Evolutionary conservation across 2,113 vertebrate species (phyloP).

Genomic region (Aegotheles bennettii): DNA sequence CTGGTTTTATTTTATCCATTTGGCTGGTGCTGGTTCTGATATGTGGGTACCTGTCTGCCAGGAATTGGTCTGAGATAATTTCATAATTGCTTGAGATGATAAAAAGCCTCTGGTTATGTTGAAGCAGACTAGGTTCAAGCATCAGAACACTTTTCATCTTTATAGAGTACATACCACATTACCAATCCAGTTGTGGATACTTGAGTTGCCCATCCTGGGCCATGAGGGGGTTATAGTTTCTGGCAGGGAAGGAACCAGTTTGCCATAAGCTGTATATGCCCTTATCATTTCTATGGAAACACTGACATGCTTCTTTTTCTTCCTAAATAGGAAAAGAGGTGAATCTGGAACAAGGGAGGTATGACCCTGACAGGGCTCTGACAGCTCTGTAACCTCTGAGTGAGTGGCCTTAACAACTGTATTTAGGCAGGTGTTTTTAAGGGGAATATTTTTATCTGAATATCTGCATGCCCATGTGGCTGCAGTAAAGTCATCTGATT

Average conservation of each 20-base stretch:
- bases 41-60: background rate
- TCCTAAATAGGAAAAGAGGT: background rate
- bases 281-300: background rate
- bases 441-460: background rate
- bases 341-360: background rate
- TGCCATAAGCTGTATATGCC: background rate
- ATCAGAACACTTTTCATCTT: background rate
- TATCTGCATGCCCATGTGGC: background rate
- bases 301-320: background rate
- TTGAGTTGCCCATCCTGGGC: background rate
- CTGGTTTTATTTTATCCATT: background rate
- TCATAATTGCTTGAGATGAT: background rate
- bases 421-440: background rate
- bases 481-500: background rate
- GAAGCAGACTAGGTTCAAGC: background rate
- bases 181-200: background rate
- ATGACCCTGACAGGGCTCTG: background rate
- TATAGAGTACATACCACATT: background rate
- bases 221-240: background rate
- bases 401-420: rapidly evolving
- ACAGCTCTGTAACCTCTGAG: background rate
- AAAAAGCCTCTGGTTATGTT: background rate
- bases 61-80: conserved; percentile 4
- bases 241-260: background rate
- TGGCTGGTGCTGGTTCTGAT: background rate